Evolutionary conservation across 2,888 invertebrate genomes (phyloP).

Genomic region (Palloptera scutellata): DNA sequence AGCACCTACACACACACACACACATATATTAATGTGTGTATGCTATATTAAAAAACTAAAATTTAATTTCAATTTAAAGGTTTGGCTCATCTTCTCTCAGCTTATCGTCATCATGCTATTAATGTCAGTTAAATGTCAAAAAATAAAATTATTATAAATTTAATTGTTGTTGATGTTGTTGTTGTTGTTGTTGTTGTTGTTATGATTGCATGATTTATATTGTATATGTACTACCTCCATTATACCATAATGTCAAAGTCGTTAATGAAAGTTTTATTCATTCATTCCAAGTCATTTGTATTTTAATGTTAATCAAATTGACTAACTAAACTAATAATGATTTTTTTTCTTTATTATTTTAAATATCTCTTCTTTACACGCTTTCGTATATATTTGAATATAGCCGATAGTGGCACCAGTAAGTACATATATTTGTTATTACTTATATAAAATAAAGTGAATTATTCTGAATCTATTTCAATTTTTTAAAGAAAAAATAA

Average conservation of each 20-base stretch:
- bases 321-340: neutral
- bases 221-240: too few species aligned
- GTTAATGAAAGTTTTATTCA: neutral
- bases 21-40: too few species aligned
- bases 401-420: slow-evolving; percentile 18
- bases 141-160: neutral
- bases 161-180: too few species aligned
- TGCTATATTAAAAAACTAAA: slow-evolving; percentile 26
- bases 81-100: slow-evolving; percentile 26
- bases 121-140: slow-evolving; percentile 45
- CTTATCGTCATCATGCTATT: slow-evolving; percentile 38
- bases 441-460: too few species aligned
- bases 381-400: neutral
- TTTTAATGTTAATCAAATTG: neutral
- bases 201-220: too few species aligned
- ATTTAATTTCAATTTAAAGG: slow-evolving; percentile 50
- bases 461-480: too few species aligned
- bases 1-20: too few species aligned
- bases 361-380: slow-evolving; percentile 11
- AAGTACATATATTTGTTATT: slow-evolving; percentile 24
- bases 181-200: too few species aligned
- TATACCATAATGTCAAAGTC: slow-evolving; percentile 1
- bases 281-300: neutral
- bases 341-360: neutral
- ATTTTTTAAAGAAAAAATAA: too few species aligned